phyloP scores from a whole-genome alignment of 2,113 vertebrate species.

The Coptodon bakossiorum region DNA sequence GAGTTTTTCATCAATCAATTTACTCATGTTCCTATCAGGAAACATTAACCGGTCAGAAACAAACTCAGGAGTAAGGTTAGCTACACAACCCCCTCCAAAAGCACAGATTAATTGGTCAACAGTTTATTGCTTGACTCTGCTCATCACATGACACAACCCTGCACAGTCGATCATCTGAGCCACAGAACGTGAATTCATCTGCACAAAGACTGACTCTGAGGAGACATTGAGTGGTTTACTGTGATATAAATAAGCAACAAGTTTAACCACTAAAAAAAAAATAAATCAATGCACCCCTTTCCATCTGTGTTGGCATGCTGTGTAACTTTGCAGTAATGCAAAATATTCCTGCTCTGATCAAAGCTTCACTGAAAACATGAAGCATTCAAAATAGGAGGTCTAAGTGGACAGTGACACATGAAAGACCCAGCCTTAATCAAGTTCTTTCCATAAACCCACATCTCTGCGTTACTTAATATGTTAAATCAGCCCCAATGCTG shows the following conservation, averaged over 20 bases:
- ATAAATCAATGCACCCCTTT: neutral
- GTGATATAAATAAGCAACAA: neutral
- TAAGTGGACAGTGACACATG: neutral
- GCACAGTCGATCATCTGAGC: neutral
- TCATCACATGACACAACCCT: neutral
- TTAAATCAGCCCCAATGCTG: neutral
- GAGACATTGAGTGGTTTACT: neutral
- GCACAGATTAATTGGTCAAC: neutral
- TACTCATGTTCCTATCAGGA: neutral
- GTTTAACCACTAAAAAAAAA: neutral
- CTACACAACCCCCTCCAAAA: neutral
- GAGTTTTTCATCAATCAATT: neutral
- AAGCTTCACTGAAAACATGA: fast-evolving
- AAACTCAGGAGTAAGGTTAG: neutral
- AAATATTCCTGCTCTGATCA: neutral
- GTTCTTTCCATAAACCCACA: neutral
- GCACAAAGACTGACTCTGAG: neutral
- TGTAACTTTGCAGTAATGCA: neutral
- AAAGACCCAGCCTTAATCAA: neutral
- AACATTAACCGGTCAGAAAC: fast-evolving
- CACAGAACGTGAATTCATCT: too few species aligned
- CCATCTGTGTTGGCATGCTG: neutral
- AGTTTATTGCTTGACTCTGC: neutral
- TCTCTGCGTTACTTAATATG: neutral
- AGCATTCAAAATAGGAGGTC: neutral